Conservation (phyloP, 2,888 invertebrate species). For the Arenicola marina region DNA sequence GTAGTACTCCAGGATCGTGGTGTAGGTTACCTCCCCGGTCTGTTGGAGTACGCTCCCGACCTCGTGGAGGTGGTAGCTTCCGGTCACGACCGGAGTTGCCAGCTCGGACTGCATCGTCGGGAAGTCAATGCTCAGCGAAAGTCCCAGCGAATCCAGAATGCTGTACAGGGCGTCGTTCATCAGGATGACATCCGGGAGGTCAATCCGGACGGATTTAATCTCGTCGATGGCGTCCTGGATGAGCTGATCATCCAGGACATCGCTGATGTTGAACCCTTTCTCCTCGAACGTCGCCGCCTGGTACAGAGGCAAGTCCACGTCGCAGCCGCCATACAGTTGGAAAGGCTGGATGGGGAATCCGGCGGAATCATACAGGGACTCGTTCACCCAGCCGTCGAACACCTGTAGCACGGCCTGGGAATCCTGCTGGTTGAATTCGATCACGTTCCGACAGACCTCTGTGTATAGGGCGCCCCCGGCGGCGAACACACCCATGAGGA, state of each 20-base stretch:
- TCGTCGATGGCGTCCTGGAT: slow-evolving; percentile 4
- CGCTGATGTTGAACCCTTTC: slow-evolving; percentile 38
- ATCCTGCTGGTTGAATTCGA: slow-evolving; percentile 1
- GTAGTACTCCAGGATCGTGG: not conserved
- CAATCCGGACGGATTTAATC: slow-evolving; percentile 1
- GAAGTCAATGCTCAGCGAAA: not conserved
- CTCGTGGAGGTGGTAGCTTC: too few relatives aligned
- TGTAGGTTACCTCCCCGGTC: too few relatives aligned
- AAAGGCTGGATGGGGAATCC: too few relatives aligned
- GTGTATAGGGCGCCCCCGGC: slow-evolving; percentile 46
- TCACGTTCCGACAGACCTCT: slow-evolving; percentile 30
- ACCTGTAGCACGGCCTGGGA: slow-evolving; percentile 3
- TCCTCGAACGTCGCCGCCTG: slow-evolving; percentile 33
- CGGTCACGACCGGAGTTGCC: not conserved
- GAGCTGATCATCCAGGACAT: slow-evolving; percentile 37
- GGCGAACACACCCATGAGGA: slow-evolving; percentile 44
- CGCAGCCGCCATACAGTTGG: slow-evolving; percentile 40
- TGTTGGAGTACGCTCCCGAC: too few relatives aligned
- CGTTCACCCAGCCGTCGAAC: not conserved
- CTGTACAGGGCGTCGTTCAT: not conserved
- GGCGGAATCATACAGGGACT: slow-evolving; percentile 1
- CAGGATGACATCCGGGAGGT: slow-evolving; percentile 1
- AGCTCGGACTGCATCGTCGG: not conserved
- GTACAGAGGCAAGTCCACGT: slow-evolving; percentile 39
- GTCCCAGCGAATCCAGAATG: slow-evolving; percentile 2